A percentile compares a stretch with the other conserved stretches of the same genome.
These are phyloP conservation scores for Sciurus vulgaris DNA, from an alignment of 2,797 vertebrate species.

Conservation along the genomic window DNA sequence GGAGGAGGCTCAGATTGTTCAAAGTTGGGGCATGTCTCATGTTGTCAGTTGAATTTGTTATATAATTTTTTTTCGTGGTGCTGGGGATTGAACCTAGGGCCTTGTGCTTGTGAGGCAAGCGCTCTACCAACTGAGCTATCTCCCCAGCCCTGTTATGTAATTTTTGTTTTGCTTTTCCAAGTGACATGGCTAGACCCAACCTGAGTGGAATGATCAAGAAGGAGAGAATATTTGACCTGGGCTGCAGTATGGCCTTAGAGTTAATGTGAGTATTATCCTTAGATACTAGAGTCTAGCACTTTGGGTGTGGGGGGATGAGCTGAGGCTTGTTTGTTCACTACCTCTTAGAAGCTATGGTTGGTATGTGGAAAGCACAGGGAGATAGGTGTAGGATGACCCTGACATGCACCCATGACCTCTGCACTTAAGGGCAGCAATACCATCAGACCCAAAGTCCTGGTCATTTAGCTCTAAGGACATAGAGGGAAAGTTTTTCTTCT, in stretches of 20 bases:
- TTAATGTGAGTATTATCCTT: neutral
- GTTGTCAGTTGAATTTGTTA: neutral
- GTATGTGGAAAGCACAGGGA: neutral
- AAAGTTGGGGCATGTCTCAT: neutral
- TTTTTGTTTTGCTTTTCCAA: conserved; percentile 41
- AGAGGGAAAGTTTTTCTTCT: neutral
- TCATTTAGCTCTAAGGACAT: neutral
- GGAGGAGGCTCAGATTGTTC: neutral
- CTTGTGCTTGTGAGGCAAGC: too few relatives aligned
- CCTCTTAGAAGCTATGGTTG: neutral
- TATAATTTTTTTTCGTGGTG: neutral
- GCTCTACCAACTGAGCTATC: too few relatives aligned
- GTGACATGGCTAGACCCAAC: neutral
- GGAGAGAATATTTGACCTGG: neutral
- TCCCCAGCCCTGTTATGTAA: neutral
- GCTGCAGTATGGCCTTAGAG: neutral
- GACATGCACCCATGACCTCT: neutral
- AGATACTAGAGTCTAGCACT: neutral
- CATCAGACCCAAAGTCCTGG: neutral
- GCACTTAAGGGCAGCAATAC: neutral
- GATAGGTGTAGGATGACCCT: neutral
- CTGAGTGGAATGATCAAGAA: neutral
- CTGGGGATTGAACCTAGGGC: too few relatives aligned
- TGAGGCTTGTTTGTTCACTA: neutral
- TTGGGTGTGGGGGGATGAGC: neutral